phyloP scores from a whole-genome alignment of 2,888 invertebrate genomes.

The Drosophila cognata region DNA sequence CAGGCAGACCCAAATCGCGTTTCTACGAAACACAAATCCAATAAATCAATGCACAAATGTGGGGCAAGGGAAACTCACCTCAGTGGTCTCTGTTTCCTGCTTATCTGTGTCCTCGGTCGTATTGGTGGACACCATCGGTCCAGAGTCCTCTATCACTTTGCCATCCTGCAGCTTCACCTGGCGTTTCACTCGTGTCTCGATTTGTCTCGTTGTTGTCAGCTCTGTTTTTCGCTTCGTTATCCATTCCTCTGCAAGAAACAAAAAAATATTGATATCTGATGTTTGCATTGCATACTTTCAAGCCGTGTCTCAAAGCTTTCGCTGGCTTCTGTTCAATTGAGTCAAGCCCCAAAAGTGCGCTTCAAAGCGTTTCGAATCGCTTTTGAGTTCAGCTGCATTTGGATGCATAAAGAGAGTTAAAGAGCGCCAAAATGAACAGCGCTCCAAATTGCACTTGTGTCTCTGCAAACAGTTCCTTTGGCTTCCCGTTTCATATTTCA shows the following conservation, averaged over 20 bases:
- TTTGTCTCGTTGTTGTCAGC: slow-evolving; percentile 94
- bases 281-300: slow-evolving; percentile 27
- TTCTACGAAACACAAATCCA: slow-evolving; percentile 56
- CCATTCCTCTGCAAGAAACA: slow-evolving; percentile 93
- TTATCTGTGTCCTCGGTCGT: slow-evolving; percentile 96
- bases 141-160: slow-evolving; percentile 94
- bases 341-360: slow-evolving; percentile 9
- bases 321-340: neutral
- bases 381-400: slow-evolving; percentile 2
- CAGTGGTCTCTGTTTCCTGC: slow-evolving; percentile 94
- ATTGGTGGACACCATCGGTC: slow-evolving; percentile 95
- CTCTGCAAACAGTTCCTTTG: neutral
- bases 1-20: slow-evolving; percentile 82
- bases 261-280: too few species aligned
- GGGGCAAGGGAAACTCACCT: slow-evolving; percentile 86
- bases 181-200: slow-evolving; percentile 95
- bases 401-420: neutral
- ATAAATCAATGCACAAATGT: neutral
- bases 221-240: slow-evolving; percentile 95
- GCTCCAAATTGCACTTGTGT: slow-evolving; percentile 6
- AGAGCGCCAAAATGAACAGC: neutral
- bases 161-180: slow-evolving; percentile 96
- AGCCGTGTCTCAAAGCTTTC: neutral
- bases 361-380: neutral
- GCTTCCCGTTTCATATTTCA: neutral